These are phyloP conservation scores for Bufotes viridis DNA, from an alignment of 2,797 vertebrate genomes.

Conservation along the genomic window DNA sequence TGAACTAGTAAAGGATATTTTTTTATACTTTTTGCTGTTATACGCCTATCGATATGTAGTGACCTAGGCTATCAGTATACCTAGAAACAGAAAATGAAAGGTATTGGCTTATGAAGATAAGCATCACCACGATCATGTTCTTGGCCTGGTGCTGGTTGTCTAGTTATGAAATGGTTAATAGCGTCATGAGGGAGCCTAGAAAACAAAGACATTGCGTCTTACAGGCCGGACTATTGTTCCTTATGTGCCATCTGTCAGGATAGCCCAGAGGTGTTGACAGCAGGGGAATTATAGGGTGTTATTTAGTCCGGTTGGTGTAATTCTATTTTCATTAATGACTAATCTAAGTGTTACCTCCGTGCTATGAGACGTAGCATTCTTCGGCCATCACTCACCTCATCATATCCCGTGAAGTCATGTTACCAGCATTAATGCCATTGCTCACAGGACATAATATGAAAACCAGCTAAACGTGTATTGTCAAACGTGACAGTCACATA, in stretches of 20 bases:
- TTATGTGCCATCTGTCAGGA: not conserved
- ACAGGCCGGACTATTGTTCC: not conserved
- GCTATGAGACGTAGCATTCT: constrained; percentile 22
- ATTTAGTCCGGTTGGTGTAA: constrained; percentile 9
- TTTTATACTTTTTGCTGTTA: too few species aligned
- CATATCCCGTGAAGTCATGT: not conserved
- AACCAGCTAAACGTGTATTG: not conserved
- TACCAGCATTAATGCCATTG: not conserved
- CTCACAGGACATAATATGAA: not conserved
- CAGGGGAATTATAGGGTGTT: constrained; percentile 24
- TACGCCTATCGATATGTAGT: too few species aligned
- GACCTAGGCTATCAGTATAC: too few species aligned
- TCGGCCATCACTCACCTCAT: constrained; percentile 9
- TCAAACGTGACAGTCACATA: not conserved
- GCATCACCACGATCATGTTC: too few species aligned
- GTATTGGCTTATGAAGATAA: too few species aligned
- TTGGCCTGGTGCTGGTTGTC: not conserved
- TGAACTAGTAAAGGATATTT: too few species aligned
- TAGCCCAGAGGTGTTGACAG: not conserved
- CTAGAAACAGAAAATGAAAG: too few species aligned
- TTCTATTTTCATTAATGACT: constrained; percentile 40
- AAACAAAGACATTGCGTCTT: not conserved
- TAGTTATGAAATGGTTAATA: not conserved
- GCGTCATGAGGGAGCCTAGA: not conserved
- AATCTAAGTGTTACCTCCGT: not conserved